Evolutionary conservation across 2,888 invertebrate genomes (phyloP).

Genomic region (Lasioglossum leucozonium): DNA sequence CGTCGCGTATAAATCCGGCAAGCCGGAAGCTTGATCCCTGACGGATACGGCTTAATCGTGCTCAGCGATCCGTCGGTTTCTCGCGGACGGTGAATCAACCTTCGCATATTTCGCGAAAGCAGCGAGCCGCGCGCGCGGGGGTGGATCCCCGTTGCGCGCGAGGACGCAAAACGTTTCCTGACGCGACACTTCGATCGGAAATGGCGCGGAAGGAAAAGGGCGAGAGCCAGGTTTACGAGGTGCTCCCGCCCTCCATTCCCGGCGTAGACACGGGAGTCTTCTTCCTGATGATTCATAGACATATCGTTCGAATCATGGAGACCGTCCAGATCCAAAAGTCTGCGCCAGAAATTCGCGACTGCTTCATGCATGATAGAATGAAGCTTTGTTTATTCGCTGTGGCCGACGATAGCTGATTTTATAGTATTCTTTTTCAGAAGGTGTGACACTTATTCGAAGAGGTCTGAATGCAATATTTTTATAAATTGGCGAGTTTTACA

Average conservation of each 20-base stretch:
- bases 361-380: neutral
- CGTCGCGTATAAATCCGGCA: neutral
- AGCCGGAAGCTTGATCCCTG: slow-evolving; percentile 21
- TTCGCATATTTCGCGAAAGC: slow-evolving; percentile 30
- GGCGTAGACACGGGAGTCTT: slow-evolving; percentile 40
- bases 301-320: slow-evolving; percentile 60
- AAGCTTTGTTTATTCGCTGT: too few species aligned
- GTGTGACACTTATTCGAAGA: neutral
- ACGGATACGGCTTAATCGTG: slow-evolving; percentile 56
- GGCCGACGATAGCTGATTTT: too few species aligned
- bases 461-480: neutral
- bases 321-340: neutral
- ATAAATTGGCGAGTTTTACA: neutral
- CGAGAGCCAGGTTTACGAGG: slow-evolving; percentile 64
- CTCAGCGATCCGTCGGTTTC: slow-evolving; percentile 37
- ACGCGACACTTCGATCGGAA: slow-evolving; percentile 74
- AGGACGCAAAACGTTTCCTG: slow-evolving; percentile 67
- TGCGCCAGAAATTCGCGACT: neutral
- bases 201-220: slow-evolving; percentile 74
- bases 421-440: too few species aligned
- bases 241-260: slow-evolving; percentile 32
- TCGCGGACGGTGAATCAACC: slow-evolving; percentile 61
- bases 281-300: slow-evolving; percentile 65
- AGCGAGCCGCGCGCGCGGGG: neutral
- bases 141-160: slow-evolving; percentile 19